Evolutionary conservation across 2,113 vertebrate species (phyloP).

Genomic region (Benitochromis conjunctus): DNA sequence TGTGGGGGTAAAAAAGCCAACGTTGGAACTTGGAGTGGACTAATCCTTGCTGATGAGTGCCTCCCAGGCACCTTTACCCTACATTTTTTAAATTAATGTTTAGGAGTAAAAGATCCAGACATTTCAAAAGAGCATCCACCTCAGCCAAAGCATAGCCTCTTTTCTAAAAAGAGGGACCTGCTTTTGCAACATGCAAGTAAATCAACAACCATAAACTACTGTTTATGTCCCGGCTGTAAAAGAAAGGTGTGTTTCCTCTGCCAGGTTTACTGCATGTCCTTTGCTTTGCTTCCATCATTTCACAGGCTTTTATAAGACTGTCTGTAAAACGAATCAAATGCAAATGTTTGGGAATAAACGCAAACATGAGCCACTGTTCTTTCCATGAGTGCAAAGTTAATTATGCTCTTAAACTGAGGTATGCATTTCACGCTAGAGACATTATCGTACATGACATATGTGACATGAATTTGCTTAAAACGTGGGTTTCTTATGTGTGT

Average conservation of each 20-base stretch:
- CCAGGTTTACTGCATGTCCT: constrained; percentile 47
- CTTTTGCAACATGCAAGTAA: constrained; percentile 68
- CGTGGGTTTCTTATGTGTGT: background rate
- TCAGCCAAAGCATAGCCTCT: constrained; percentile 27
- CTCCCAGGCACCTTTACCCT: constrained; percentile 3
- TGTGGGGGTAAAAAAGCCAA: background rate
- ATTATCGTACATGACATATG: background rate
- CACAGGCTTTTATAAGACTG: constrained; percentile 59
- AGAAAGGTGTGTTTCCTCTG: constrained; percentile 71
- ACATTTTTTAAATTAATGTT: constrained; percentile 11
- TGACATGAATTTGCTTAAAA: background rate
- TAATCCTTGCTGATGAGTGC: constrained; percentile 7
- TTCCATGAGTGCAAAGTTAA: constrained; percentile 17
- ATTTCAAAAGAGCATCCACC: constrained; percentile 15
- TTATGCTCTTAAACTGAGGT: constrained; percentile 23
- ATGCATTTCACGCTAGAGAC: background rate
- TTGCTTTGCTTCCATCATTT: constrained; percentile 32
- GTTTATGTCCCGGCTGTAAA: constrained; percentile 73
- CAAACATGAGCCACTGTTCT: constrained; percentile 60
- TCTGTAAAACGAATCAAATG: constrained; percentile 63
- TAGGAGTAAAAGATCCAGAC: constrained; percentile 13
- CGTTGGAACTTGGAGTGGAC: background rate
- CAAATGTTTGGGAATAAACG: constrained; percentile 70
- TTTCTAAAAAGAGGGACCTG: background rate
- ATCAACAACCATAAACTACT: constrained; percentile 74